phyloP scores from a whole-genome alignment of 2,888 invertebrate genomes.

The Drosophila rellima region DNA sequence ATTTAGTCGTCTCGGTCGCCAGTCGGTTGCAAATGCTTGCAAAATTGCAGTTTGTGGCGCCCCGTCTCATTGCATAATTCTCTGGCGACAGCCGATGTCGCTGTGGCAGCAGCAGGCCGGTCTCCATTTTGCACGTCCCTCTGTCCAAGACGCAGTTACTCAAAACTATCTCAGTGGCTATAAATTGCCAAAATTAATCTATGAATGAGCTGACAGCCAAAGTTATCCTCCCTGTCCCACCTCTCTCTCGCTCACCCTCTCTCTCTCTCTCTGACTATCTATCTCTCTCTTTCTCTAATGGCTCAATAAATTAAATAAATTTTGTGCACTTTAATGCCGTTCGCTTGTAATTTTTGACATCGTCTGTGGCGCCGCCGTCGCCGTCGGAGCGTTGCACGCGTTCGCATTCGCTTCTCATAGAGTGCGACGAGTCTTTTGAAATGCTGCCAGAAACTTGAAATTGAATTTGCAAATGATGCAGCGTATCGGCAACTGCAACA shows the following conservation, averaged over 20 bases:
- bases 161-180: conserved; percentile 69
- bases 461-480: conserved; percentile 77
- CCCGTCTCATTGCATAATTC: conserved; percentile 67
- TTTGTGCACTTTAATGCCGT: conserved; percentile 73
- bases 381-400: conserved; percentile 38
- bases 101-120: conserved; percentile 25
- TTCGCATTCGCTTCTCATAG: conserved; percentile 39
- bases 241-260: not conserved
- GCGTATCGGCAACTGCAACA: conserved; percentile 46
- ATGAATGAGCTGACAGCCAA: conserved; percentile 73
- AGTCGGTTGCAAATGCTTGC: conserved; percentile 23
- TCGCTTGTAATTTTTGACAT: conserved; percentile 60
- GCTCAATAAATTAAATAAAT: conserved; percentile 71
- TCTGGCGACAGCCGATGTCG: conserved; percentile 50
- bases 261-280: not conserved
- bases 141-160: conserved; percentile 68
- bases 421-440: conserved; percentile 64
- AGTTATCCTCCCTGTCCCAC: conserved; percentile 14
- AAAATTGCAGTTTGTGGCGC: conserved; percentile 37
- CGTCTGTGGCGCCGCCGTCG: conserved; percentile 50
- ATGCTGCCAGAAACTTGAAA: conserved; percentile 78
- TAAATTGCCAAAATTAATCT: conserved; percentile 81
- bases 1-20: conserved; percentile 27
- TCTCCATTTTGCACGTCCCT: conserved; percentile 38
- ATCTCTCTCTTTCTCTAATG: conserved; percentile 46